Evolutionary conservation across 2,888 invertebrate species (phyloP).

Genomic region (Microplitis manilae): DNA sequence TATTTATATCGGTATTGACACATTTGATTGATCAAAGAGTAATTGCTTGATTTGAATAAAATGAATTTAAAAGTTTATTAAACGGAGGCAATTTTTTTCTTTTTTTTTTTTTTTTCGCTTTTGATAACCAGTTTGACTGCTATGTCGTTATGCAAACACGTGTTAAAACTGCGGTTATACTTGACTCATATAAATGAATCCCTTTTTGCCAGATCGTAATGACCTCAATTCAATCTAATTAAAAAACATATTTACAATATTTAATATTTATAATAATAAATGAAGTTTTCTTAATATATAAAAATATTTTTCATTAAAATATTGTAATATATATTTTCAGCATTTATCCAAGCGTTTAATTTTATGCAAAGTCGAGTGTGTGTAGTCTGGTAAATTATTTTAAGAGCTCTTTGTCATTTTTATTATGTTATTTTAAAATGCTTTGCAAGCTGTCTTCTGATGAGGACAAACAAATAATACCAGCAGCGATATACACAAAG

Average conservation of each 20-base stretch:
- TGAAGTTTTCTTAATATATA: not conserved
- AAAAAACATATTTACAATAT: not conserved
- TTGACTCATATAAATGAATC: not conserved
- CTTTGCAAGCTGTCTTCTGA: not conserved
- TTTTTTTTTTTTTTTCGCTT: not conserved
- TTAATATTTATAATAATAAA: not conserved
- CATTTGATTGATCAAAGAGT: not conserved
- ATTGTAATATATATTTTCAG: not conserved
- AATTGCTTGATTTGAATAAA: not conserved
- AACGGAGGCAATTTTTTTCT: not conserved
- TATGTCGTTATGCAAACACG: not conserved
- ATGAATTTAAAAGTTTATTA: not conserved
- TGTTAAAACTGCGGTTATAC: not conserved
- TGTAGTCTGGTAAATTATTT: not conserved
- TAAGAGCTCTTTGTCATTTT: not conserved
- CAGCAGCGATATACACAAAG: not conserved
- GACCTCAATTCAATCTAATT: not conserved
- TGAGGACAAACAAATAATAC: not conserved
- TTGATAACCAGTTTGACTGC: slow-evolving; percentile 24
- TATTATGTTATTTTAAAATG: not conserved
- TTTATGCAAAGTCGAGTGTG: not conserved
- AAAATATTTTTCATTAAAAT: not conserved
- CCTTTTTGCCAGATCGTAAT: not conserved
- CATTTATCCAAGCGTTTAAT: not conserved
- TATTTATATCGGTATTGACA: not conserved